These are phyloP conservation scores for Lepetodrilus schrolli DNA, from an alignment of 2,888 invertebrate genomes.

Conservation along the genomic window DNA sequence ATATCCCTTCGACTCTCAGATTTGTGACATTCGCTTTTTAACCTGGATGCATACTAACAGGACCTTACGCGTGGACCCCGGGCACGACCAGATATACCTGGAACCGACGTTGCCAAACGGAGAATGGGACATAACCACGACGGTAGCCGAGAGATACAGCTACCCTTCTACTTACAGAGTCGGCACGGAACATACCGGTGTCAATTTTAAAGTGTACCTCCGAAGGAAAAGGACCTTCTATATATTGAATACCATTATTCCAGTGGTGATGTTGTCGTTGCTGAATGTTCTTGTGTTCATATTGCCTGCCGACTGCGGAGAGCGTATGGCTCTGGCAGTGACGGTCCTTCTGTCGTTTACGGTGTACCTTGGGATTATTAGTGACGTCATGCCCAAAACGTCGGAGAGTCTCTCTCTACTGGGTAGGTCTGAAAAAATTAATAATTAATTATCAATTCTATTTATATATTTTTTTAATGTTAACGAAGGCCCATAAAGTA, in stretches of 20 bases:
- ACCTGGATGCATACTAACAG: constrained; percentile 63
- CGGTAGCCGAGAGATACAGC: constrained; percentile 42
- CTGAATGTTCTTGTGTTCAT: constrained; percentile 57
- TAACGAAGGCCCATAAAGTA: too few species aligned
- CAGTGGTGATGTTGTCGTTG: constrained; percentile 55
- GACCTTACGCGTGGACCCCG: constrained; percentile 48
- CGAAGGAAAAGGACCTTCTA: constrained; percentile 54
- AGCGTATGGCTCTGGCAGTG: constrained; percentile 58
- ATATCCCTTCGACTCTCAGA: constrained; percentile 58
- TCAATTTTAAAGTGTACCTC: constrained; percentile 49
- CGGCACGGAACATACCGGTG: constrained; percentile 53
- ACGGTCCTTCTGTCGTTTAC: constrained; percentile 58
- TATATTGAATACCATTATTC: constrained; percentile 58
- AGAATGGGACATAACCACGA: constrained; percentile 54
- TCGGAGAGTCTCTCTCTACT: constrained; percentile 57
- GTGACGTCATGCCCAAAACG: constrained; percentile 59
- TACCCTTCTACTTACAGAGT: constrained; percentile 50
- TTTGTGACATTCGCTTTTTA: constrained; percentile 55
- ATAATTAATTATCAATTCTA: constrained; percentile 4
- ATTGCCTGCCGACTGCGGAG: constrained; percentile 55
- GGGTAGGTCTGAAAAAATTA: constrained; percentile 39
- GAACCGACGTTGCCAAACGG: constrained; percentile 53
- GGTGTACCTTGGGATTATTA: constrained; percentile 59
- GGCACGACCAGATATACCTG: constrained; percentile 45
- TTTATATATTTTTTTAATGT: too few species aligned